Base-by-base conservation (phyloP, 2,888 invertebrate species). In the Xanthia icteritia region DNA sequence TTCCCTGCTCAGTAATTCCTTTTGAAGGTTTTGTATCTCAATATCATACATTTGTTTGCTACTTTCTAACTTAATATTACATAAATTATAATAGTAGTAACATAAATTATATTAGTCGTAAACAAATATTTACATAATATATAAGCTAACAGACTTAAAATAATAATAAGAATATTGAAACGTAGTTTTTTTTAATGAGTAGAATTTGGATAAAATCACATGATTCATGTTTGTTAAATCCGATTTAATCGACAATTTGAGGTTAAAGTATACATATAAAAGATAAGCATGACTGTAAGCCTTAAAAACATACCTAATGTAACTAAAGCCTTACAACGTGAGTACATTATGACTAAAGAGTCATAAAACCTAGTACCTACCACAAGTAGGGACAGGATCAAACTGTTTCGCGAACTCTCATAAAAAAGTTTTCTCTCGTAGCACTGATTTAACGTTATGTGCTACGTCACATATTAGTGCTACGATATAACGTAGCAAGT, bases 401-500 rank as follows among this genome's bases (percentile, higher is more conserved):
- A 79, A 65, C 70, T 31, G 65, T 60, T 71, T 77, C 66, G 20
- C 23, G 60, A 54, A 73, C 65, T 58, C 42, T 61, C 82, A 75
- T 77, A 81, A 68, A 75, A 79, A 76, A 84, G 56, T 75, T 86
- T 42, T 17, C 56, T 39, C 70, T 77, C 73, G 76, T 82, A 77
- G 79, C 76, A 61, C 70, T 71, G 73, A 76, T 77, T 81, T 76
- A 83, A 73, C 68, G 73, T 73, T 68, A 78, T 65, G 75, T 58
- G 65, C 77, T 81, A 75, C 76, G 72, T 64, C 74, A 76, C 64
- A 75, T 70, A 70, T 73, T 58, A 27, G n/a, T 63, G 82, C 81
- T 78, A 81, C 81, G 63, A 64, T 63, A 73, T 77, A 56, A 39
- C 65, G 77, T 86, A 86, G 81, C 81, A 45, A n/a, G 42, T 76